These are phyloP conservation scores for Tetramorium alpestre DNA, from an alignment of 1,140 invertebrate species.

Conservation along the genomic window DNA sequence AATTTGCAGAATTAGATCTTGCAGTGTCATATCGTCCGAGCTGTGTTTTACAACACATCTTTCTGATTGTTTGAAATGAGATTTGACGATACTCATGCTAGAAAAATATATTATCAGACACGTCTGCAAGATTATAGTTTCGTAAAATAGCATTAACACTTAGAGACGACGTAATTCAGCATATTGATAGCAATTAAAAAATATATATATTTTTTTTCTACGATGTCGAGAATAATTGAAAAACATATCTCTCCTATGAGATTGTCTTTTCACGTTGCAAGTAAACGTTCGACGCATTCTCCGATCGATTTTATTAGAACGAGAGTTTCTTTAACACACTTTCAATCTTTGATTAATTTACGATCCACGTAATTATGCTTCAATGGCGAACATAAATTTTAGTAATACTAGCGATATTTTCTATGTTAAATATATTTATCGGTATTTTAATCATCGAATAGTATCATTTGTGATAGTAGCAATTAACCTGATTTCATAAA, in stretches of 20 bases:
- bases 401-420: not conserved
- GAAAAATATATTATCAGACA: conserved; percentile 1
- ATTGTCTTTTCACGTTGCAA: conserved; percentile 22
- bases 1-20: conserved; percentile 19
- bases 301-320: not conserved
- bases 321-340: conserved; percentile 32
- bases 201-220: conserved; percentile 19
- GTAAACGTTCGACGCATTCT: conserved; percentile 8
- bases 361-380: not conserved
- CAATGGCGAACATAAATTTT: conserved; percentile 17
- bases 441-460: not conserved
- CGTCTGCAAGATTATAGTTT: conserved; percentile 23
- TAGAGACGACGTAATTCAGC: conserved; percentile 36
- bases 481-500: not conserved
- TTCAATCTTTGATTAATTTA: conserved; percentile 22
- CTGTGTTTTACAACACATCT: conserved; percentile 12
- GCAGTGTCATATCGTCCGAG: not conserved
- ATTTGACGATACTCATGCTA: conserved; percentile 9
- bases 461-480: not conserved
- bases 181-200: conserved; percentile 33
- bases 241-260: not conserved
- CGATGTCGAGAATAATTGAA: conserved; percentile 13
- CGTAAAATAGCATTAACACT: conserved; percentile 32
- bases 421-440: conserved; percentile 23
- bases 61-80: not conserved